Evolutionary conservation across 2,888 invertebrate genomes (phyloP).

Genomic region (Agonopterix arenella): DNA sequence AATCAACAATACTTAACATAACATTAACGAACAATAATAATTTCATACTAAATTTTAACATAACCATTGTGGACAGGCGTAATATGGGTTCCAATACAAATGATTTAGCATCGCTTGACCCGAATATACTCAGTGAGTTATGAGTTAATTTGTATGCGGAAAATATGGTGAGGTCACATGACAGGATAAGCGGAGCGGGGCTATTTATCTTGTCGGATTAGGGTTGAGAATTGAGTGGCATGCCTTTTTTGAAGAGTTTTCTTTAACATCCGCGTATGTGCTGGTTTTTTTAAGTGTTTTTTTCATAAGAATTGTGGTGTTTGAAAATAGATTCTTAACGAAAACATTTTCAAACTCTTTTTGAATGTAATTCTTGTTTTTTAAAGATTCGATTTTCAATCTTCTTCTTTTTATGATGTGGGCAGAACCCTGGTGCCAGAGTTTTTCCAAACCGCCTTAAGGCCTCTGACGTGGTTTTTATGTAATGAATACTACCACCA

Average conservation of each 20-base stretch:
- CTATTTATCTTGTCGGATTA: constrained; percentile 3
- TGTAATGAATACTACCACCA: no score
- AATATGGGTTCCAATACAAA: constrained; percentile 22
- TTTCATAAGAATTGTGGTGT: no score
- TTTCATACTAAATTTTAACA: neutral
- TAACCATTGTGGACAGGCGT: constrained; percentile 13
- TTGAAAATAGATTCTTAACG: no score
- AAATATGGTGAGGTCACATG: constrained; percentile 26
- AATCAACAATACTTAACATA: neutral
- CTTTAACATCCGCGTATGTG: neutral
- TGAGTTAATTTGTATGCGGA: constrained; percentile 46
- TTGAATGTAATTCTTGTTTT: no score
- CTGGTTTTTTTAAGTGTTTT: no score
- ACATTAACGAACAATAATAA: neutral
- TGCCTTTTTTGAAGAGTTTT: neutral
- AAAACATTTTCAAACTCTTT: no score
- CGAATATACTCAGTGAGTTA: constrained; percentile 33
- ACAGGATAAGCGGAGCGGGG: constrained; percentile 2
- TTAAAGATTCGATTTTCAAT: no score
- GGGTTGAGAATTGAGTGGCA: neutral
- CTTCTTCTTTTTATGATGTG: no score
- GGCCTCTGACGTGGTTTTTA: no score
- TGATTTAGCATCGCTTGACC: constrained; percentile 38
- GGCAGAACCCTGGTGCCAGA: no score
- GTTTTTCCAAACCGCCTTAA: no score